Evolutionary conservation across 2,888 invertebrate species (phyloP).

Genomic region (Agrotis ipsilon): DNA sequence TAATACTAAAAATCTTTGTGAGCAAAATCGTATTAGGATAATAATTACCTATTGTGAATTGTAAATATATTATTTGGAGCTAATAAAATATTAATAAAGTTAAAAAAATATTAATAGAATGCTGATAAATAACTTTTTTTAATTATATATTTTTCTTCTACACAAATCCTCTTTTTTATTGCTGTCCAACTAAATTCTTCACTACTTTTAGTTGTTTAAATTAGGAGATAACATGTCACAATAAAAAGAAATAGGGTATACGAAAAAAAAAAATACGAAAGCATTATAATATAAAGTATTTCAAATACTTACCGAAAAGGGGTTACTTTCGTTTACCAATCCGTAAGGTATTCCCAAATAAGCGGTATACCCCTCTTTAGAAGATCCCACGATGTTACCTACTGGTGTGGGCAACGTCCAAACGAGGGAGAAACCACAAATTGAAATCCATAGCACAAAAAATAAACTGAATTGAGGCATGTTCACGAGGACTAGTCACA

Average conservation of each 20-base stretch:
- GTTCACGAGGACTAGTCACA: not conserved
- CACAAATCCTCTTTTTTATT: not conserved
- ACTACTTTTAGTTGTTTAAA: too few species aligned
- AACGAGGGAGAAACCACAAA: too few species aligned
- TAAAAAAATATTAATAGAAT: too few species aligned
- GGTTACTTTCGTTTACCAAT: constrained; percentile 39
- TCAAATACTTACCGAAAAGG: constrained; percentile 48
- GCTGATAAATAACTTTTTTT: too few species aligned
- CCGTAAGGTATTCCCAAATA: constrained; percentile 53
- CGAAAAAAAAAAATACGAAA: not conserved
- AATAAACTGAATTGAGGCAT: not conserved
- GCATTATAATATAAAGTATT: not conserved
- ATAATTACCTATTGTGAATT: too few species aligned
- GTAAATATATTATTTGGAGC: too few species aligned
- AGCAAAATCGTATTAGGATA: too few species aligned
- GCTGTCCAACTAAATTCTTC: not conserved
- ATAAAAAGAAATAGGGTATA: too few species aligned
- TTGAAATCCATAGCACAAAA: not conserved
- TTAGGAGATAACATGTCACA: too few species aligned
- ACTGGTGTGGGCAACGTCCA: not conserved
- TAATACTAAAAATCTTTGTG: too few species aligned
- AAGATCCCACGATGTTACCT: constrained; percentile 30
- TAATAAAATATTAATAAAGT: too few species aligned
- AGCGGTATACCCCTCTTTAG: constrained; percentile 23
- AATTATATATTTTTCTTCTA: too few species aligned